Percentiles rank a stretch among this genome's conserved stretches.
Conservation (phyloP, 2,888 invertebrate species). For the Eurytoma adleriae region DNA sequence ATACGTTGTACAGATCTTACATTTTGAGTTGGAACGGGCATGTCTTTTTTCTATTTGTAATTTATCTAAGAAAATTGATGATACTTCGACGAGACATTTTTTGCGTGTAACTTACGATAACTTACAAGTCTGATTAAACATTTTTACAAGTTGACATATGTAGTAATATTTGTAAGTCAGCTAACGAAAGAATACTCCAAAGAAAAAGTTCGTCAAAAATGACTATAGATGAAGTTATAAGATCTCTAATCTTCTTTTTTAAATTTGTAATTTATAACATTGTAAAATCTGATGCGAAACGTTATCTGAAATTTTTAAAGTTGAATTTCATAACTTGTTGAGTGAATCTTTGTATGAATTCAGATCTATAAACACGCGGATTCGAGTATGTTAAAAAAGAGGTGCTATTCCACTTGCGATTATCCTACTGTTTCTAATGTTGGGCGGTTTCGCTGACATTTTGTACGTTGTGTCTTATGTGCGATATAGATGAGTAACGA, state of each 20-base stretch:
- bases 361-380: slow-evolving; percentile 19
- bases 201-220: slow-evolving; percentile 5
- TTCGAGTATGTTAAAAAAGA: slow-evolving; percentile 32
- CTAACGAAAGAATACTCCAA: slow-evolving; percentile 20
- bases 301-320: slow-evolving; percentile 27
- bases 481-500: slow-evolving; percentile 35
- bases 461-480: slow-evolving; percentile 51
- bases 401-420: slow-evolving; percentile 52
- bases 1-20: slow-evolving; percentile 48
- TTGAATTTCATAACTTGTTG: slow-evolving; percentile 11
- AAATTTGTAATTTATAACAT: slow-evolving; percentile 18
- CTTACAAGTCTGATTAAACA: slow-evolving; percentile 40
- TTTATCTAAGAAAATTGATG: slow-evolving; percentile 10
- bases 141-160: slow-evolving; percentile 37
- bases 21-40: slow-evolving; percentile 16
- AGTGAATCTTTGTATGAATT: slow-evolving; percentile 35
- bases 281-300: slow-evolving; percentile 21
- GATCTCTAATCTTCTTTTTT: slow-evolving; percentile 20
- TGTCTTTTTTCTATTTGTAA: slow-evolving; percentile 45
- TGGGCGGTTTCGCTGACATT: slow-evolving; percentile 32
- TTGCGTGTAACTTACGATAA: not conserved
- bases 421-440: slow-evolving; percentile 32
- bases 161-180: slow-evolving; percentile 1
- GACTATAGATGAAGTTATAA: slow-evolving; percentile 19
- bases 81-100: slow-evolving; percentile 24